A percentile compares a stretch with the other conserved stretches of the same genome.
These are phyloP conservation scores for Mylabris phalerata DNA, from an alignment of 1,140 invertebrate species.

Conservation along the genomic window DNA sequence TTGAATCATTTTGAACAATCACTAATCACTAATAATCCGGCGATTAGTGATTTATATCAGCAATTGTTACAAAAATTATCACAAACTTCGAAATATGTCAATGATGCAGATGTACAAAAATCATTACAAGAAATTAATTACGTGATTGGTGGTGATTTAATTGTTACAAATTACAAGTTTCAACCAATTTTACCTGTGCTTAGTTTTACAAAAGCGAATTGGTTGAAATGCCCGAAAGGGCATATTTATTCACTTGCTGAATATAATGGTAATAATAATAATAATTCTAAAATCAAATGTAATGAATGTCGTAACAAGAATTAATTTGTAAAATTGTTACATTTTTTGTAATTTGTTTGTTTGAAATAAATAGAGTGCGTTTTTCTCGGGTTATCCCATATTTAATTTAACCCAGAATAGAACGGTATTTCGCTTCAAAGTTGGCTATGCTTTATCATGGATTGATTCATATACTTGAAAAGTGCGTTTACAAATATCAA, in stretches of 20 bases:
- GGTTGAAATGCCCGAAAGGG: conserved; percentile 70
- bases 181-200: conserved; percentile 55
- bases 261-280: conserved; percentile 50
- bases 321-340: too few relatives aligned
- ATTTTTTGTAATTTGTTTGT: too few relatives aligned
- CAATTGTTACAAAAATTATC: conserved; percentile 4
- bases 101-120: conserved; percentile 14
- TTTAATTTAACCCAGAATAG: too few relatives aligned
- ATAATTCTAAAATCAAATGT: conserved; percentile 53
- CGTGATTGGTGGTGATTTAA: conserved; percentile 3
- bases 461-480: too few relatives aligned
- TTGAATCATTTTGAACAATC: conserved; percentile 15
- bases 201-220: conserved; percentile 54
- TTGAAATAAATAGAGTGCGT: too few relatives aligned
- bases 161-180: conserved; percentile 49
- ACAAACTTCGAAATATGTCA: neutral
- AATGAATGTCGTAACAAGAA: conserved; percentile 47
- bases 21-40: neutral
- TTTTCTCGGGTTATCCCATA: too few relatives aligned
- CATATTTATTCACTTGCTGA: conserved; percentile 64
- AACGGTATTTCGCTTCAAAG: too few relatives aligned
- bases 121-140: conserved; percentile 22
- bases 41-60: neutral
- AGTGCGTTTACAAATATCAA: too few relatives aligned
- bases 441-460: too few relatives aligned